These are phyloP conservation scores for Drosophila putrida DNA, from an alignment of 2,888 invertebrate species.

Conservation along the genomic window DNA sequence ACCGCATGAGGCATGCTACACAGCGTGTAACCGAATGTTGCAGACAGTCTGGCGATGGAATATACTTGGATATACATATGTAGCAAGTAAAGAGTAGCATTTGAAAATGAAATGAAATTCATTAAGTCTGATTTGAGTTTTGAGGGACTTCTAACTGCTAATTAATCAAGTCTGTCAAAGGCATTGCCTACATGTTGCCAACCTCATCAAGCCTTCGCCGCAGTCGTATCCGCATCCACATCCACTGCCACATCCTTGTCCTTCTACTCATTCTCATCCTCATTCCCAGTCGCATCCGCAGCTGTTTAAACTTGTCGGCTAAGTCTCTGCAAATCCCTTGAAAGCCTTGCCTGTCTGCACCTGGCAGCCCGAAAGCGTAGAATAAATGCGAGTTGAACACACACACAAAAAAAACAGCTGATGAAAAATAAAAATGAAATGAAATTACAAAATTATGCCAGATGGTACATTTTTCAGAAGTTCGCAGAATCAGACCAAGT, in stretches of 20 bases:
- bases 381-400: conserved; percentile 33
- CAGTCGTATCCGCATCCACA: conserved; percentile 10
- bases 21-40: conserved; percentile 12
- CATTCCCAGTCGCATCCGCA: conserved; percentile 43
- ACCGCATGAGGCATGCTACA: conserved; percentile 61
- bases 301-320: conserved; percentile 73
- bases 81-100: conserved; percentile 3
- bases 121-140: conserved; percentile 48
- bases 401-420: conserved; percentile 9
- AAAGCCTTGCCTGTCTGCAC: conserved; percentile 72
- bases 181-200: conserved; percentile 51
- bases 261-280: background rate
- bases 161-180: conserved; percentile 63
- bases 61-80: background rate
- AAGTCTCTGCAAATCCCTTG: conserved; percentile 73
- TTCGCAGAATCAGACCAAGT: conserved; percentile 37
- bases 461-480: conserved; percentile 59
- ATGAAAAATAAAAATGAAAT: conserved; percentile 56
- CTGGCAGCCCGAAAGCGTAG: conserved; percentile 51
- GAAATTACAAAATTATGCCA: conserved; percentile 79
- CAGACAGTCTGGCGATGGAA: background rate
- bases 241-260: background rate
- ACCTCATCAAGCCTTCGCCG: conserved; percentile 7
- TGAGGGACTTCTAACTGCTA: conserved; percentile 41
- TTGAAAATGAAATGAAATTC: conserved; percentile 47